phyloP scores from a whole-genome alignment of 2,888 invertebrate species.

The Lissonota sp. region DNA sequence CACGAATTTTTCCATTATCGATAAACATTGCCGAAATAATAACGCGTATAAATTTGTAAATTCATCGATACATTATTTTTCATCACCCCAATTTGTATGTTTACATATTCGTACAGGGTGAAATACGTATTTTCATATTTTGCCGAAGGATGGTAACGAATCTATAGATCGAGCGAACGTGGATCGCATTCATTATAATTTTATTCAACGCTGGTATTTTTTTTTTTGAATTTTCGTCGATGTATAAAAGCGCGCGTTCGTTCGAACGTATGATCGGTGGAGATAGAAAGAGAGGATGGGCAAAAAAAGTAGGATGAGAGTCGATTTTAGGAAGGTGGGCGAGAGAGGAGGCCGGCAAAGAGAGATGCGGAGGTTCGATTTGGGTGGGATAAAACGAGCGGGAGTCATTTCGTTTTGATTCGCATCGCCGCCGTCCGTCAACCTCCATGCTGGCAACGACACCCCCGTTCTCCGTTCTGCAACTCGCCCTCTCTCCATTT shows the following conservation, averaged over 20 bases:
- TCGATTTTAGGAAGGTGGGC: slow-evolving; percentile 43
- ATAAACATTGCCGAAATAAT: no score
- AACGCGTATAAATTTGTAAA: no score
- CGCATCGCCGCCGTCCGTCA: slow-evolving; percentile 74
- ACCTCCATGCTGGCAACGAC: slow-evolving; percentile 59
- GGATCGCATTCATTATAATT: slow-evolving; percentile 43
- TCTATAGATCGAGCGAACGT: slow-evolving; percentile 22
- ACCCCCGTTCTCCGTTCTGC: slow-evolving; percentile 37
- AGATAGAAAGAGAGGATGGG: background rate
- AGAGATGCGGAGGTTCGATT: no score
- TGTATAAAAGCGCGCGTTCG: slow-evolving; percentile 1
- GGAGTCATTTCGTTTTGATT: slow-evolving; percentile 71
- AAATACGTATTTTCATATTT: slow-evolving; percentile 1
- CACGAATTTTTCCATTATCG: no score
- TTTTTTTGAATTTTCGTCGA: slow-evolving; percentile 31
- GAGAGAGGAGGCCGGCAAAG: no score
- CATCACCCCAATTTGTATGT: background rate
- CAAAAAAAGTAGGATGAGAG: slow-evolving; percentile 29
- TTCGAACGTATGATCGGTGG: slow-evolving; percentile 26
- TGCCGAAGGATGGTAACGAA: slow-evolving; percentile 11
- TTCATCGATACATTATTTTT: no score
- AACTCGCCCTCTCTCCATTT: slow-evolving; percentile 13
- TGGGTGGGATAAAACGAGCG: slow-evolving; percentile 63
- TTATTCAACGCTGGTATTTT: slow-evolving; percentile 46
- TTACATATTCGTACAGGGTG: background rate